These are phyloP conservation scores for Arenaria interpres DNA, from an alignment of 2,113 vertebrate species.

Conservation along the genomic window DNA sequence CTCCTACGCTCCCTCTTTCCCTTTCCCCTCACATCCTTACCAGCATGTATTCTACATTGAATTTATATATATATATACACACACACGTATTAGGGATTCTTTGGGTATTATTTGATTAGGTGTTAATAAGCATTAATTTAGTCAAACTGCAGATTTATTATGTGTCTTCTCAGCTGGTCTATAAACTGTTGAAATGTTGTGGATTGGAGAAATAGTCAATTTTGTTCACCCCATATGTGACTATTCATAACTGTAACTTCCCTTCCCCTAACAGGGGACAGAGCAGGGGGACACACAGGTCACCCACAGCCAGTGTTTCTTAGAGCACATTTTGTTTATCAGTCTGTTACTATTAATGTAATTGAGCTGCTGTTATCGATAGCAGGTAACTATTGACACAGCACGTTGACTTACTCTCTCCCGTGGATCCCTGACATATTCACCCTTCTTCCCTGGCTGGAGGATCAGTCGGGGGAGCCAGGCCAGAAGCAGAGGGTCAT, in stretches of 20 bases:
- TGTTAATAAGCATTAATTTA: background rate
- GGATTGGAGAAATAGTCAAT: background rate
- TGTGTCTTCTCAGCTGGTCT: background rate
- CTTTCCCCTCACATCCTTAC: background rate
- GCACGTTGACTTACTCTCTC: accelerated
- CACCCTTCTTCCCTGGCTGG: background rate
- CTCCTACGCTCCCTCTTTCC: accelerated
- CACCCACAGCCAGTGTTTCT: background rate
- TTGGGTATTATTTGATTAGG: background rate
- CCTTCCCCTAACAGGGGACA: background rate
- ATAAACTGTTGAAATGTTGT: background rate
- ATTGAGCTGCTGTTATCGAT: background rate
- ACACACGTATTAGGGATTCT: background rate
- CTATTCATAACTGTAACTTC: background rate
- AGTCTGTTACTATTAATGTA: background rate
- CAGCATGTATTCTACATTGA: background rate
- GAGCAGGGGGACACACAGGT: background rate
- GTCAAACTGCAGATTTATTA: background rate
- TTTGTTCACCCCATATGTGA: background rate
- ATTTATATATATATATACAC: background rate
- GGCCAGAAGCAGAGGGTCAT: background rate
- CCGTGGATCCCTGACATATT: accelerated
- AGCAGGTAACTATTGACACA: background rate
- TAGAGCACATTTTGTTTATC: background rate
- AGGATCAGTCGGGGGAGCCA: background rate